Evolutionary conservation across 2,888 invertebrate species (phyloP).

Genomic region (Polydrusus cervinus): DNA sequence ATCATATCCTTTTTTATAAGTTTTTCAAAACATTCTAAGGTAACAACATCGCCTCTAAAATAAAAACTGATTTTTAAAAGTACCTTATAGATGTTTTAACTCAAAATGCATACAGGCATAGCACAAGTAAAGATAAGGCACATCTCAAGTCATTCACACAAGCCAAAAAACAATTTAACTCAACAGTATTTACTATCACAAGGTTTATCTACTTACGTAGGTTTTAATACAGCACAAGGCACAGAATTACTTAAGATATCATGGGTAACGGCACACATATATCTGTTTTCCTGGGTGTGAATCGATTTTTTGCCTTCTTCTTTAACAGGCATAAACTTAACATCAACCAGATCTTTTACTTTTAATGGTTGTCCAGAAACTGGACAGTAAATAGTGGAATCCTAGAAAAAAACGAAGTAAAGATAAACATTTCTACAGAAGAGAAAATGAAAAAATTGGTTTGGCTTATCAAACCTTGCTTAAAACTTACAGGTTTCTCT

Average conservation of each 20-base stretch:
- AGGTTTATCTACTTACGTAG: constrained; percentile 78
- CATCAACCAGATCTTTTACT: constrained; percentile 92
- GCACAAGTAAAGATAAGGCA: too few species aligned
- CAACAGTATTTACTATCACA: not conserved
- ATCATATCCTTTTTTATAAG: constrained; percentile 97
- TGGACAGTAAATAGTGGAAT: constrained; percentile 86
- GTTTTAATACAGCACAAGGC: constrained; percentile 92
- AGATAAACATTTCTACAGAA: not conserved
- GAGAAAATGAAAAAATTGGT: not conserved
- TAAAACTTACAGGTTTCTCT: constrained; percentile 80
- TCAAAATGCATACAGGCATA: too few species aligned
- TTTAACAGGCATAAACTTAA: constrained; percentile 93
- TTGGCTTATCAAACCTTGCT: too few species aligned
- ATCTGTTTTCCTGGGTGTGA: constrained; percentile 92
- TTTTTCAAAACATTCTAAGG: constrained; percentile 96
- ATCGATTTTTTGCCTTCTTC: constrained; percentile 91
- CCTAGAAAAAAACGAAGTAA: constrained; percentile 68
- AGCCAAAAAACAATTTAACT: not conserved
- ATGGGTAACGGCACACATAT: constrained; percentile 98
- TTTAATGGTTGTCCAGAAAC: constrained; percentile 89
- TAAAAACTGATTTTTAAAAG: not conserved
- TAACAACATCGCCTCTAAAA: constrained; percentile 93
- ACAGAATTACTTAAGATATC: constrained; percentile 96
- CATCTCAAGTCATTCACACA: too few species aligned
- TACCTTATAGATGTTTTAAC: not conserved